A percentile compares a stretch with the other conserved stretches of the same genome.
phyloP scores from a whole-genome alignment of 2,113 vertebrate genomes.

The Etheostoma cragini region DNA sequence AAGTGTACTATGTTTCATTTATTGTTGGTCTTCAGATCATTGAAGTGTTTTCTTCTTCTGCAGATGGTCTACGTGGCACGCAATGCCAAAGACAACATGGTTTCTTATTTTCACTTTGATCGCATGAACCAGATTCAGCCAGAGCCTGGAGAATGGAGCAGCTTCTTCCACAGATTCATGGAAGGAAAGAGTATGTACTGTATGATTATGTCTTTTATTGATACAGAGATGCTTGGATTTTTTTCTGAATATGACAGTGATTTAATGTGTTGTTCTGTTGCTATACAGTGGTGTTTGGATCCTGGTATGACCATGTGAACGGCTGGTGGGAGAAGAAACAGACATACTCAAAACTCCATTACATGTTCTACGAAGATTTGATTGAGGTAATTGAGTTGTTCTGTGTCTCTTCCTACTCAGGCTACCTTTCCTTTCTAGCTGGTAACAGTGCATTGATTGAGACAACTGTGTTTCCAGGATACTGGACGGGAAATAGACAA shows the following conservation, averaged over 20 bases:
- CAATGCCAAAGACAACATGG: slow-evolving; percentile 89
- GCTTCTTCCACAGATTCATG: slow-evolving; percentile 84
- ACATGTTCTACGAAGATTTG: slow-evolving; percentile 88
- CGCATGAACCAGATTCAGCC: slow-evolving; percentile 85
- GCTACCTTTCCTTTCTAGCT: slow-evolving; percentile 1
- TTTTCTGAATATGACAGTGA: background rate
- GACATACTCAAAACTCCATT: slow-evolving; percentile 62
- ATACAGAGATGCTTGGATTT: background rate
- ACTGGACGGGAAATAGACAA: slow-evolving; percentile 78
- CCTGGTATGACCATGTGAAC: slow-evolving; percentile 86
- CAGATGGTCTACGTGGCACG: slow-evolving; percentile 89
- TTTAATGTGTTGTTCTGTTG: slow-evolving; percentile 1
- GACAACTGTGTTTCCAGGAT: slow-evolving; percentile 73
- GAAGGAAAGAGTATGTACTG: slow-evolving; percentile 81
- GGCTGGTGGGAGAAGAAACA: slow-evolving; percentile 88
- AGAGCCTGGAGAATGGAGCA: slow-evolving; percentile 85
- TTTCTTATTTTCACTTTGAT: slow-evolving; percentile 91
- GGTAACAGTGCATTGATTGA: background rate
- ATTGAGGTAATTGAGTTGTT: slow-evolving; percentile 71
- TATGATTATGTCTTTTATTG: background rate
- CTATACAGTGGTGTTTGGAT: slow-evolving; percentile 81
- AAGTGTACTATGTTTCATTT: background rate
- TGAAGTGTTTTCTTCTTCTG: background rate
- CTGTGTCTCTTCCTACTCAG: background rate
- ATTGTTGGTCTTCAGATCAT: background rate